phyloP scores from a whole-genome alignment of 2,113 vertebrate species.

The Arenaria interpres region DNA sequence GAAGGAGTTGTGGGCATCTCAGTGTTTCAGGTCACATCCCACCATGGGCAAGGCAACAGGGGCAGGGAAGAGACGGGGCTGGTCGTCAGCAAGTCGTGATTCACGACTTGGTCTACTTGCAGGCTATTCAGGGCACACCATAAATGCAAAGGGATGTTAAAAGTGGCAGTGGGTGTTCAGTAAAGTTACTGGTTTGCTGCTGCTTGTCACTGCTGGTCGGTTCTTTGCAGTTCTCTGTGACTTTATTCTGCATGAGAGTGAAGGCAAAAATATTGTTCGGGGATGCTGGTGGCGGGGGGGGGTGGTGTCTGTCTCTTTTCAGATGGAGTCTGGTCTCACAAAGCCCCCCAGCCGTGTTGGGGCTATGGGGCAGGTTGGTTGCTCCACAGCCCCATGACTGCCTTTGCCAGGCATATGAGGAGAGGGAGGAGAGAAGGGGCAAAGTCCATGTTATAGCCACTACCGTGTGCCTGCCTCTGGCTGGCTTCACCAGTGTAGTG shows the following conservation, averaged over 20 bases:
- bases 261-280: not conserved
- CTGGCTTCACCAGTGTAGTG: not conserved
- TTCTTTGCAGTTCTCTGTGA: not conserved
- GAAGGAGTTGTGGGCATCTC: fast-evolving
- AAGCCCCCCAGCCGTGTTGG: not conserved
- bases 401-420: not conserved
- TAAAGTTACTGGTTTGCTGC: not conserved
- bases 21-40: fast-evolving
- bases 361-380: fast-evolving
- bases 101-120: not conserved
- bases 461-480: not conserved
- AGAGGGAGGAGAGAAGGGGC: not conserved
- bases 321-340: not conserved
- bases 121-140: not conserved
- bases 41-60: not conserved
- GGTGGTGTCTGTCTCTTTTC: not conserved
- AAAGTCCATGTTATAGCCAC: not conserved
- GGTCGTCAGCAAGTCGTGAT: not conserved
- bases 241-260: not conserved
- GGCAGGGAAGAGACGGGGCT: not conserved
- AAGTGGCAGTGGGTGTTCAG: not conserved
- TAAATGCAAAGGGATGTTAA: not conserved
- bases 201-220: not conserved
- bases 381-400: not conserved
- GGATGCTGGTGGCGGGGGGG: not conserved